Percentiles rank a stretch among this genome's conserved stretches.
Conservation (phyloP, 2,797 vertebrate genomes). For the Molossus molossus region DNA sequence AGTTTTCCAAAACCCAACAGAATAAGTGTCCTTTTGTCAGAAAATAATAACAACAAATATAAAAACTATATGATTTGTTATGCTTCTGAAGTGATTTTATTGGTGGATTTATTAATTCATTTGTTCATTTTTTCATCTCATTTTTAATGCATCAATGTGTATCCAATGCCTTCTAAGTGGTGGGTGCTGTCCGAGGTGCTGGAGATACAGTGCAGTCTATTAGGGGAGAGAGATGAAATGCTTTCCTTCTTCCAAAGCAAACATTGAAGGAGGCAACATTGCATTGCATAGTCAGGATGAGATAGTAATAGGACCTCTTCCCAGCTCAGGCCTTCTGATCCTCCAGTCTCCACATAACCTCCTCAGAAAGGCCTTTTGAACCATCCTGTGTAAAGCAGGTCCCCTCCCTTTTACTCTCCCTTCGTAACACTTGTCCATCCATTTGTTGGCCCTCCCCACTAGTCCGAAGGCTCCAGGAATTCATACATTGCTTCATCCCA, state of each 20-base stretch:
- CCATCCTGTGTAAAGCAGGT: not conserved
- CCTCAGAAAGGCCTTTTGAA: not conserved
- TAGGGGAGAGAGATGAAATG: not conserved
- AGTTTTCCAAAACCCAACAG: constrained; percentile 22
- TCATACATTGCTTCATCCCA: not conserved
- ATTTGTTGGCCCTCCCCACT: not conserved
- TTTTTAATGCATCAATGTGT: not conserved
- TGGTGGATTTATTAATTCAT: not conserved
- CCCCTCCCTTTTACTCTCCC: not conserved
- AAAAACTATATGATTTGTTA: not conserved
- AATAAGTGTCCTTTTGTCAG: not conserved
- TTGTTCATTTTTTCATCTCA: not conserved
- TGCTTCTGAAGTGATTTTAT: not conserved
- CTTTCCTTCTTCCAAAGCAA: constrained; percentile 41
- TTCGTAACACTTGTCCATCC: not conserved
- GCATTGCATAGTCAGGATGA: not conserved
- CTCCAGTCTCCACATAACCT: not conserved
- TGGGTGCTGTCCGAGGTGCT: not conserved
- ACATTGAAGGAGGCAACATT: not conserved
- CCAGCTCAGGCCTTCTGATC: not conserved
- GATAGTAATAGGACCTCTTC: not conserved
- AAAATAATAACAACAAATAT: not conserved
- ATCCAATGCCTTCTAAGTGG: not conserved
- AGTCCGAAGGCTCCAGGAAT: not conserved
- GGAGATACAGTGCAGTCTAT: not conserved